A percentile compares a stretch with the other conserved stretches of the same genome.
Conservation (phyloP, 1,140 invertebrate genomes). For the Eurytemora carolleeae region DNA sequence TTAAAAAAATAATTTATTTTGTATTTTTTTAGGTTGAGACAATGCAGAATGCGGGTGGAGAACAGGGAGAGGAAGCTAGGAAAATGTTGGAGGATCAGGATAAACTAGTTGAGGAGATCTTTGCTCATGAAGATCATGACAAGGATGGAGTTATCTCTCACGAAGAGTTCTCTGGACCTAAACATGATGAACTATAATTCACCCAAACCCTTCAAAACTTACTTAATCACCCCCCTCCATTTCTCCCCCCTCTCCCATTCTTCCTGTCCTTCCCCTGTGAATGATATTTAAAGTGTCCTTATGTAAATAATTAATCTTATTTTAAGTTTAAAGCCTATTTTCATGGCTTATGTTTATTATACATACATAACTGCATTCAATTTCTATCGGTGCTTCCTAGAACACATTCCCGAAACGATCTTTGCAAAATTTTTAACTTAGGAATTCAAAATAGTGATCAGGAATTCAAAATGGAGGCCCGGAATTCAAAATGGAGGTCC, state of each 20-base stretch:
- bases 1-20: too few relatives aligned
- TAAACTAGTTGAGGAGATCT: slow-evolving; percentile 83
- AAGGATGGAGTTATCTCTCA: slow-evolving; percentile 87
- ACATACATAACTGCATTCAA: too few relatives aligned
- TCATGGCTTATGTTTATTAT: too few relatives aligned
- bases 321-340: too few relatives aligned
- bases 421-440: too few relatives aligned
- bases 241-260: not conserved
- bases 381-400: too few relatives aligned
- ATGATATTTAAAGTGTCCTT: slow-evolving; percentile 8
- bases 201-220: not conserved
- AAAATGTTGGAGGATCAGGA: slow-evolving; percentile 72
- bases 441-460: too few relatives aligned
- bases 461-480: too few relatives aligned
- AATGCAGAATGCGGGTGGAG: slow-evolving; percentile 19
- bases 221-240: not conserved
- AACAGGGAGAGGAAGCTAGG: slow-evolving; percentile 50
- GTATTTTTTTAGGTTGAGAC: slow-evolving; percentile 12
- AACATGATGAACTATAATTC: slow-evolving; percentile 91
- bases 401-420: too few relatives aligned
- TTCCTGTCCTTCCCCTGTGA: not conserved
- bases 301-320: too few relatives aligned
- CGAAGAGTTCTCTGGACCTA: slow-evolving; percentile 86
- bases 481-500: too few relatives aligned
- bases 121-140: slow-evolving; percentile 87